Percentiles rank a stretch among this genome's conserved stretches.
These are phyloP conservation scores for Metaphire vulgaris DNA, from an alignment of 1,140 invertebrate genomes.

Conservation along the genomic window DNA sequence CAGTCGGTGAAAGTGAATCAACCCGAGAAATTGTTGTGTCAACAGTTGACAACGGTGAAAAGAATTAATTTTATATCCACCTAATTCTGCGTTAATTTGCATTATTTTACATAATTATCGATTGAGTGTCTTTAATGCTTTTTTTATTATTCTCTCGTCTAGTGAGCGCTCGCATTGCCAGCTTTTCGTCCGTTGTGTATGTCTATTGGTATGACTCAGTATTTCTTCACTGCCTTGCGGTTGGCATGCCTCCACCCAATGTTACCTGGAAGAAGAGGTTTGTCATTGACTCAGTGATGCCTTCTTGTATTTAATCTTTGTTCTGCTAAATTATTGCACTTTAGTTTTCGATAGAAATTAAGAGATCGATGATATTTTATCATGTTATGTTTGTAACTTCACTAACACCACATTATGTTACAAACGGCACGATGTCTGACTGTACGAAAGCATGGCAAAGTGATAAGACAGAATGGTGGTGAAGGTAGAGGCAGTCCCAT, in stretches of 20 bases:
- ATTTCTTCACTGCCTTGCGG: constrained; percentile 79
- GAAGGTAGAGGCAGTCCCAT: too few relatives aligned
- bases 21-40: constrained; percentile 36
- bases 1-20: constrained; percentile 59
- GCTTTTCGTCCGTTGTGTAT: constrained; percentile 40
- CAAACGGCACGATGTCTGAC: too few relatives aligned
- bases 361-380: too few relatives aligned
- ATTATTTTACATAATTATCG: not conserved
- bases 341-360: too few relatives aligned
- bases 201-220: constrained; percentile 62
- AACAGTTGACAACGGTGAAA: constrained; percentile 37
- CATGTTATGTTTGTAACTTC: too few relatives aligned
- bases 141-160: constrained; percentile 16
- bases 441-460: too few relatives aligned
- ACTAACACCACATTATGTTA: too few relatives aligned
- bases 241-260: constrained; percentile 77
- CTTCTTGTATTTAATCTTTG: too few relatives aligned
- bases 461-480: too few relatives aligned
- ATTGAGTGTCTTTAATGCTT: not conserved
- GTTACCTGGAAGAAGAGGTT: constrained; percentile 65
- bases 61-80: not conserved
- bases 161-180: constrained; percentile 45
- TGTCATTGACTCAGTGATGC: too few relatives aligned
- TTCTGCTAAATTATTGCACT: too few relatives aligned
- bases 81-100: not conserved